Percentiles rank a stretch among this genome's conserved stretches.
These are phyloP conservation scores for Macaca nemestrina DNA, from an alignment of 2,113 vertebrate genomes.

Conservation along the genomic window DNA sequence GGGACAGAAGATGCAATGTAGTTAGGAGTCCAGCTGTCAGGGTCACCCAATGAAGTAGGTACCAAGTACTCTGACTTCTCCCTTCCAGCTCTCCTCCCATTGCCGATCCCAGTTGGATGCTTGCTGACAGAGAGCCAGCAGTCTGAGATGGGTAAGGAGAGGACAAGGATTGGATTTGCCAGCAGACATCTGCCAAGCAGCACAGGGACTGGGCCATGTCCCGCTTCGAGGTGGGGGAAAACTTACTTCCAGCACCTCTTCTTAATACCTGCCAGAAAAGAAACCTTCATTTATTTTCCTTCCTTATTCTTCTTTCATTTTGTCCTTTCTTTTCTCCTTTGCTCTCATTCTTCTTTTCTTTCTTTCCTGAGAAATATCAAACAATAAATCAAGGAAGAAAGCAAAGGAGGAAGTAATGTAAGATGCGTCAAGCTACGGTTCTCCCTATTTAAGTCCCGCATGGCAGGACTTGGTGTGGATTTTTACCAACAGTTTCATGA, in stretches of 20 bases:
- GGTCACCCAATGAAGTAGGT: background rate
- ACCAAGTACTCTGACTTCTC: background rate
- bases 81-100: background rate
- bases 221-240: too few relatives aligned
- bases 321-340: background rate
- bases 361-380: background rate
- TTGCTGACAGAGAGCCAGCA: too few relatives aligned
- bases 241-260: background rate
- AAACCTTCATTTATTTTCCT: background rate
- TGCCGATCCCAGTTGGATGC: background rate
- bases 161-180: too few relatives aligned
- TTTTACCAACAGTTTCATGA: background rate
- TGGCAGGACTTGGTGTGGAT: background rate
- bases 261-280: background rate
- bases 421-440: background rate
- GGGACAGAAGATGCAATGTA: background rate
- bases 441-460: background rate
- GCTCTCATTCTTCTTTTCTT: background rate
- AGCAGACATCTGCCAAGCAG: background rate
- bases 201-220: accelerated
- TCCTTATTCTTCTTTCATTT: background rate
- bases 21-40: background rate
- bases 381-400: background rate
- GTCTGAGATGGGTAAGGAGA: background rate
- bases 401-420: background rate